Evolutionary conservation across 2,888 invertebrate species (phyloP).

Genomic region (Clanis bilineata): DNA sequence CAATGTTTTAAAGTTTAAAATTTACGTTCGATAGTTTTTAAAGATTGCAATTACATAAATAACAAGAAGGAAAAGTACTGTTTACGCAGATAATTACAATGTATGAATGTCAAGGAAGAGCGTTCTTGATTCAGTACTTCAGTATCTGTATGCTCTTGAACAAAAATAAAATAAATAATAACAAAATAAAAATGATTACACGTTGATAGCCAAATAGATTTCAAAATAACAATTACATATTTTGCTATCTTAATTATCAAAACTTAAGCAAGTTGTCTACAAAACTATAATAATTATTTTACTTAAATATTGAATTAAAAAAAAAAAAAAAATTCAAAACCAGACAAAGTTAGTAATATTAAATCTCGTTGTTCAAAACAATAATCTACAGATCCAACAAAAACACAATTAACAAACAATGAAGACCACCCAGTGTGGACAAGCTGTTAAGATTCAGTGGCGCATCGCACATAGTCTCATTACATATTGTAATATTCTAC

Average conservation of each 20-base stretch:
- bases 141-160: too few relatives aligned
- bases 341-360: too few relatives aligned
- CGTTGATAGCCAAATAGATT: too few relatives aligned
- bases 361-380: neutral
- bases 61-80: neutral
- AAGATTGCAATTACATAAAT: neutral
- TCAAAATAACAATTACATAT: too few relatives aligned
- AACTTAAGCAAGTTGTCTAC: too few relatives aligned
- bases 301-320: neutral
- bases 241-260: neutral
- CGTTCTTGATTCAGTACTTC: neutral
- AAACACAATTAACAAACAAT: slow-evolving; percentile 47
- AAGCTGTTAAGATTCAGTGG: slow-evolving; percentile 33
- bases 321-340: too few relatives aligned
- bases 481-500: slow-evolving; percentile 49
- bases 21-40: neutral
- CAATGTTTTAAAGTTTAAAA: too few relatives aligned
- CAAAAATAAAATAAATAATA: neutral
- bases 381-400: slow-evolving; percentile 16
- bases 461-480: slow-evolving; percentile 23
- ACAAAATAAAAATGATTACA: too few relatives aligned
- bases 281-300: neutral
- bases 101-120: neutral
- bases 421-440: slow-evolving; percentile 34
- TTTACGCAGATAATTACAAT: neutral